phyloP scores from a whole-genome alignment of 2,797 vertebrate species.

The Sebastes hubbsi region DNA sequence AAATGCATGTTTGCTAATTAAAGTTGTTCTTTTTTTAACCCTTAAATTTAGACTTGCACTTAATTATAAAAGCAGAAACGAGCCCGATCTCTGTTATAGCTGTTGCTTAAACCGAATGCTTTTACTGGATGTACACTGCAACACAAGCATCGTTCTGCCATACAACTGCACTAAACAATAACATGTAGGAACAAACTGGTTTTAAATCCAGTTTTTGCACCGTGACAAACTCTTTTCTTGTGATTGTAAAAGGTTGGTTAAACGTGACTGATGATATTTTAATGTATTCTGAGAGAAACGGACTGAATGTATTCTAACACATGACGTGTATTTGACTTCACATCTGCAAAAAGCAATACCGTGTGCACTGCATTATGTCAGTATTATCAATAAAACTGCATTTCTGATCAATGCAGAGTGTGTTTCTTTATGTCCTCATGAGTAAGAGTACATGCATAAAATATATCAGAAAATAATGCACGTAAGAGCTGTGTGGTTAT shows the following conservation, averaged over 20 bases:
- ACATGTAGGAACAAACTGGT: not conserved
- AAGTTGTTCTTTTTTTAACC: not conserved
- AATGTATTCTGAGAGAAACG: conserved; percentile 24
- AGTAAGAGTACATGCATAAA: not conserved
- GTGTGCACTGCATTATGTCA: conserved; percentile 22
- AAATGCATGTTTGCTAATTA: not conserved
- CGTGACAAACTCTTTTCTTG: not conserved
- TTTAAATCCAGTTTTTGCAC: not conserved
- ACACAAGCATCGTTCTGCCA: not conserved
- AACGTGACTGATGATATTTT: not conserved
- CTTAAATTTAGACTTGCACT: not conserved
- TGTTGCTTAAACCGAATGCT: not conserved
- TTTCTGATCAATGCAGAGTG: not conserved
- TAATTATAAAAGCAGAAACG: not conserved
- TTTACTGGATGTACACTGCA: not conserved
- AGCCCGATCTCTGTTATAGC: not conserved
- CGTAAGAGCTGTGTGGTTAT: too few relatives aligned
- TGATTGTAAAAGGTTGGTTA: not conserved
- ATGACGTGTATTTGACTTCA: conserved; percentile 8
- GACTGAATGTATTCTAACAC: conserved; percentile 43
- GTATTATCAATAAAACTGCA: conserved; percentile 64
- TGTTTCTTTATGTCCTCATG: not conserved
- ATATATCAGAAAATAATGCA: not conserved
- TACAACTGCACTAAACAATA: not conserved
- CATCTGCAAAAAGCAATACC: conserved; percentile 26